A percentile compares a stretch with the other conserved stretches of the same genome.
Conservation (phyloP, 2,113 vertebrate genomes). For the Pholis gunnellus region DNA sequence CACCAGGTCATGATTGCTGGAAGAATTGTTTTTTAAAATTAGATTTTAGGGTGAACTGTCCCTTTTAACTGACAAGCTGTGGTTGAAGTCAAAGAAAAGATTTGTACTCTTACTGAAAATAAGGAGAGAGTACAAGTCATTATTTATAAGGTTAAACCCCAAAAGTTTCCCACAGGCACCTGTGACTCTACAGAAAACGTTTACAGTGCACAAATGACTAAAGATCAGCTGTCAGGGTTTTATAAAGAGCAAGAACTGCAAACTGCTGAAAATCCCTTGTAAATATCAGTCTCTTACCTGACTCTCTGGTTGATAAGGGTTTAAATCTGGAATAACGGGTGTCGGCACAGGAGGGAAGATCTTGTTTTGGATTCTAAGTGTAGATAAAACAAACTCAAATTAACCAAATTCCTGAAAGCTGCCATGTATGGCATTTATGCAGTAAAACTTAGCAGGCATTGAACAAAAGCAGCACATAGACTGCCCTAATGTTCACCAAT, state of each 20-base stretch:
- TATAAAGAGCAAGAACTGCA: neutral
- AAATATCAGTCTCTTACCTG: conserved; percentile 49
- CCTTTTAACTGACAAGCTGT: neutral
- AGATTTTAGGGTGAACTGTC: too few species aligned
- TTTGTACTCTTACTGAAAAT: neutral
- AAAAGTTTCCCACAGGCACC: neutral
- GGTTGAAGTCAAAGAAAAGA: neutral
- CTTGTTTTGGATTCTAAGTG: conserved; percentile 66
- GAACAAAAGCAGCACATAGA: neutral
- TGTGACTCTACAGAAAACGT: neutral
- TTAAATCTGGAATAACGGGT: conserved; percentile 69
- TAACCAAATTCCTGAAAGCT: neutral
- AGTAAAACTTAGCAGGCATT: neutral
- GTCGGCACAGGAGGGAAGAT: conserved; percentile 72
- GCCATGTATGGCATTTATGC: neutral
- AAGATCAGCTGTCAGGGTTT: neutral
- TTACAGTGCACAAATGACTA: neutral
- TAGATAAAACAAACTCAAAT: neutral
- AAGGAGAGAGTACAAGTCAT: neutral
- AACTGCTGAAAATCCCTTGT: neutral
- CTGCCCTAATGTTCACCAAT: neutral
- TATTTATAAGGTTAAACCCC: neutral
- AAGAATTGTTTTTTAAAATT: too few species aligned
- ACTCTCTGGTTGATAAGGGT: neutral
- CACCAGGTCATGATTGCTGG: neutral